Conservation (phyloP, 2,797 vertebrate genomes). For the Melopsittacus undulatus region DNA sequence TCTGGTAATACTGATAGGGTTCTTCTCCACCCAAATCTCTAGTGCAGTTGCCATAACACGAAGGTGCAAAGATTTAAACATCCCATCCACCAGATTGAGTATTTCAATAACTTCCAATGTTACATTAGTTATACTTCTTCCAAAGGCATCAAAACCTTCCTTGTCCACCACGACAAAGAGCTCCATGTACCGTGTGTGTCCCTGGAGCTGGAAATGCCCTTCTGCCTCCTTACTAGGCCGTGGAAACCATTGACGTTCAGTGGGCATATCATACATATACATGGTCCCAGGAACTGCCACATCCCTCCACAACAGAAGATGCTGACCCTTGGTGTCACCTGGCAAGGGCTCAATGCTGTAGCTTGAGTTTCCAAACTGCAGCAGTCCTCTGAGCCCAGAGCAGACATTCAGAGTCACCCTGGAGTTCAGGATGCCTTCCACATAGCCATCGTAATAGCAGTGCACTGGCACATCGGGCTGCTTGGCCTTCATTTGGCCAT, state of each 20-base stretch:
- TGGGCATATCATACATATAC: neutral
- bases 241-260: neutral
- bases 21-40: slow-evolving; percentile 60
- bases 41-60: slow-evolving; percentile 22
- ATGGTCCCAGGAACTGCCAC: neutral
- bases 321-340: slow-evolving; percentile 2
- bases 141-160: neutral
- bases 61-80: slow-evolving; percentile 32
- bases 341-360: slow-evolving; percentile 48
- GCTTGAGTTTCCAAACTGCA: slow-evolving; percentile 12
- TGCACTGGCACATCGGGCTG: neutral
- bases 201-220: neutral
- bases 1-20: neutral
- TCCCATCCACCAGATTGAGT: slow-evolving; percentile 39
- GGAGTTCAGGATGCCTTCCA: slow-evolving; percentile 43
- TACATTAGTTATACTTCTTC: neutral
- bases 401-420: slow-evolving; percentile 45
- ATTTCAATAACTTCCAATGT: neutral
- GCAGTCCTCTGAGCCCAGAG: slow-evolving; percentile 63
- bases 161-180: slow-evolving; percentile 23
- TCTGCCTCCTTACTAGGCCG: neutral
- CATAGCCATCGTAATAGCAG: slow-evolving; percentile 58
- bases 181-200: neutral
- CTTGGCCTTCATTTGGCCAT: neutral
- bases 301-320: slow-evolving; percentile 12